Evolutionary conservation across 1,140 invertebrate genomes (phyloP).

Genomic region (Heliconius eleuchia): DNA sequence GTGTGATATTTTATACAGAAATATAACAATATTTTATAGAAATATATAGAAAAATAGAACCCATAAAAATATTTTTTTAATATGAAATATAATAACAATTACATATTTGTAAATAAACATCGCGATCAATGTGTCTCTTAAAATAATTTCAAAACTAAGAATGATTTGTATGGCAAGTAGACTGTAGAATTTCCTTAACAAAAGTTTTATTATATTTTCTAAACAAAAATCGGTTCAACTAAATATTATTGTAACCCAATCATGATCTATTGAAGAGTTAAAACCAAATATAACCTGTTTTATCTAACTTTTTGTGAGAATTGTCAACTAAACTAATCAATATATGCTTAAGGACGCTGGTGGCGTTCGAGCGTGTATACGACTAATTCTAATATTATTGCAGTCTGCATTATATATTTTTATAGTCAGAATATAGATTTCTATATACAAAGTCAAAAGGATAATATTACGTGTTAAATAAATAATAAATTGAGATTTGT

Average conservation of each 20-base stretch:
- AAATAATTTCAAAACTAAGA: too few species aligned
- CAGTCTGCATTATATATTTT: not conserved
- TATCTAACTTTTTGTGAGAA: not conserved
- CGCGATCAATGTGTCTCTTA: too few species aligned
- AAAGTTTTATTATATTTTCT: too few species aligned
- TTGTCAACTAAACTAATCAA: not conserved
- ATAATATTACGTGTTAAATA: not conserved
- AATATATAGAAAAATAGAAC: too few species aligned
- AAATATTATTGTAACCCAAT: not conserved
- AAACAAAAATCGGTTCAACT: too few species aligned
- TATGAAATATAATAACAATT: too few species aligned
- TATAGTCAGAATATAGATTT: not conserved
- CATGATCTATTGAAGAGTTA: not conserved
- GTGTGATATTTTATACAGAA: not conserved
- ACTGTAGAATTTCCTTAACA: too few species aligned
- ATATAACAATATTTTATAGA: too few species aligned
- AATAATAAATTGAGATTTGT: not conserved
- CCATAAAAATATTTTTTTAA: too few species aligned
- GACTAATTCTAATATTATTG: not conserved
- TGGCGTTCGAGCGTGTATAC: not conserved
- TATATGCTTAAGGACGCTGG: not conserved
- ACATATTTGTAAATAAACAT: too few species aligned
- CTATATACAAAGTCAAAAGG: not conserved
- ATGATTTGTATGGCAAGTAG: too few species aligned
- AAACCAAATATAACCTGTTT: conserved; percentile 9